Percentiles rank a stretch among this genome's conserved stretches.
Evolutionary conservation across 2,888 invertebrate genomes (phyloP).

Genomic region (Hypselothyrea guttata): DNA sequence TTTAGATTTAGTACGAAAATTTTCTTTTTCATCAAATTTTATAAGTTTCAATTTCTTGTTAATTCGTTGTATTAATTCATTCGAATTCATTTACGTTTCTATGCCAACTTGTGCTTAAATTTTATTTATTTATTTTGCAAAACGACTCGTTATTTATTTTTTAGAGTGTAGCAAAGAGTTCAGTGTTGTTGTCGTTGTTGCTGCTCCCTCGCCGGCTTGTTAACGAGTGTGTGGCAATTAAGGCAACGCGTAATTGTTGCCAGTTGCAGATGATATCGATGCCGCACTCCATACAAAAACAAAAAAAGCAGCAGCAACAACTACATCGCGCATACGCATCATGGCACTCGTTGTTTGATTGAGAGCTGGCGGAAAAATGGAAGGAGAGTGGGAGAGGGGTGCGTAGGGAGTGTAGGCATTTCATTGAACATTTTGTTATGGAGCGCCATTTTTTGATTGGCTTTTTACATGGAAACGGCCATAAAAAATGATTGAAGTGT

Average conservation of each 20-base stretch:
- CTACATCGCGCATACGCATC: slow-evolving; percentile 27
- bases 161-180: too few species aligned
- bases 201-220: slow-evolving; percentile 50
- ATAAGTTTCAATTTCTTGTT: too few species aligned
- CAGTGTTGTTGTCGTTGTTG: neutral
- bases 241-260: slow-evolving; percentile 75
- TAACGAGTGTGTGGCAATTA: slow-evolving; percentile 65
- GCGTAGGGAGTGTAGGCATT: slow-evolving; percentile 15
- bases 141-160: too few species aligned
- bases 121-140: too few species aligned
- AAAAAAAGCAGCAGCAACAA: slow-evolving; percentile 16
- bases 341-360: slow-evolving; percentile 30
- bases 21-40: too few species aligned
- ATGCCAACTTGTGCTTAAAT: too few species aligned
- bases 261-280: slow-evolving; percentile 73
- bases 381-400: too few species aligned
- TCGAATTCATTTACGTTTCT: too few species aligned
- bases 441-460: slow-evolving; percentile 72
- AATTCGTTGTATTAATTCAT: too few species aligned
- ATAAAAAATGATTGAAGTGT: slow-evolving; percentile 70
- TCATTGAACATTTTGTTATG: slow-evolving; percentile 63
- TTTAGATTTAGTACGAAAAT: too few species aligned
- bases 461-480: slow-evolving; percentile 48
- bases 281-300: slow-evolving; percentile 34
- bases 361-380: neutral